Evolutionary conservation across 2,797 vertebrate species (phyloP).

Genomic region (Hydrocynus forskahlii): DNA sequence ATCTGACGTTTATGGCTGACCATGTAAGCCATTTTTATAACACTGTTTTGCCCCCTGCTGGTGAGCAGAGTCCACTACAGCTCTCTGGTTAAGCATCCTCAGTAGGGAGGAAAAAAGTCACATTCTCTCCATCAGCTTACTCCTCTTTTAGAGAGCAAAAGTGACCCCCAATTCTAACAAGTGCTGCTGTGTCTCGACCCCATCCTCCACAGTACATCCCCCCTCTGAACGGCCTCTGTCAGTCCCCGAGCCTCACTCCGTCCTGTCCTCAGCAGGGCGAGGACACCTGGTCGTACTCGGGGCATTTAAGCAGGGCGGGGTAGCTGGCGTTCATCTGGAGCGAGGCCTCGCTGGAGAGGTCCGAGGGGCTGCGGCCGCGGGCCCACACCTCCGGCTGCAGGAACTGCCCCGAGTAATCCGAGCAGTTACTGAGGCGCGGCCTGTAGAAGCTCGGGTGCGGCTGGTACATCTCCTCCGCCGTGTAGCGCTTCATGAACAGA

Average conservation of each 20-base stretch:
- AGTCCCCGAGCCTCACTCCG: too few relatives aligned
- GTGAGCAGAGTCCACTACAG: slow-evolving; percentile 15
- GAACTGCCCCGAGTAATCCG: slow-evolving; percentile 90
- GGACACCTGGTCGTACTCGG: slow-evolving; percentile 90
- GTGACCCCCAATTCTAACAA: too few relatives aligned
- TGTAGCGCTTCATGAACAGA: slow-evolving; percentile 94
- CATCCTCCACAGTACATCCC: not conserved
- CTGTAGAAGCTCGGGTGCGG: slow-evolving; percentile 87
- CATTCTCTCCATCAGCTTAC: not conserved
- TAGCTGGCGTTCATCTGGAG: slow-evolving; percentile 89
- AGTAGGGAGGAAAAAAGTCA: not conserved
- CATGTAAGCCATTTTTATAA: not conserved
- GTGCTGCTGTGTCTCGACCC: not conserved
- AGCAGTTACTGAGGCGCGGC: slow-evolving; percentile 91
- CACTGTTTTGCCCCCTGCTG: slow-evolving; percentile 45
- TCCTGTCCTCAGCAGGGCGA: slow-evolving; percentile 83
- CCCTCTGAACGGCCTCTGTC: too few relatives aligned
- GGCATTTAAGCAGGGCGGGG: slow-evolving; percentile 90
- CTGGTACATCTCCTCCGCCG: slow-evolving; percentile 87
- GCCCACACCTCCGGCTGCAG: slow-evolving; percentile 87
- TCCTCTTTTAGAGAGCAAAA: not conserved
- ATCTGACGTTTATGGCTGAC: not conserved
- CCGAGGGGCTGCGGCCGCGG: slow-evolving; percentile 85
- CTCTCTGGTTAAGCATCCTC: not conserved
- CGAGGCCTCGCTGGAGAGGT: slow-evolving; percentile 89